Conservation (phyloP, 2,888 invertebrate species). For the Tachina fera region DNA sequence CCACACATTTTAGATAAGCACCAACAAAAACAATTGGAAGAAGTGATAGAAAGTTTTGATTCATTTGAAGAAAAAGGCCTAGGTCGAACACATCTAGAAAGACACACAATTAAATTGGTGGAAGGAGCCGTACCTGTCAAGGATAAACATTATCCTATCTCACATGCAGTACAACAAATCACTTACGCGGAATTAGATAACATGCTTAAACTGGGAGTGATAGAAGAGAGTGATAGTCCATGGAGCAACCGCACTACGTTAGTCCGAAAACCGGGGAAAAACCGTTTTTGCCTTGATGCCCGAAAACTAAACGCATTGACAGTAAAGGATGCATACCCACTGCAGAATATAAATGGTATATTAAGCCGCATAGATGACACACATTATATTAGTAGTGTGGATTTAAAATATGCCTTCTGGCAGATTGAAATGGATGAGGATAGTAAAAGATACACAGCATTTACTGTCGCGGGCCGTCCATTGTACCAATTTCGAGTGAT, state of each 20-base stretch:
- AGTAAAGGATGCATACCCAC: neutral
- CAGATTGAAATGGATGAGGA: too few species aligned
- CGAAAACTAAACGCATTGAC: neutral
- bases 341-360: neutral
- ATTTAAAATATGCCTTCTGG: too few species aligned
- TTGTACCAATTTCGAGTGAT: too few species aligned
- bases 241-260: neutral
- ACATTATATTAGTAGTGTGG: neutral
- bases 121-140: neutral
- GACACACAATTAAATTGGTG: neutral
- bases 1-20: too few species aligned
- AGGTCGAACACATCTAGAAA: neutral
- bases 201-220: neutral
- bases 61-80: neutral
- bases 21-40: too few species aligned
- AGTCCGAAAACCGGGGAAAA: neutral
- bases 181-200: neutral
- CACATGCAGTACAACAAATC: neutral
- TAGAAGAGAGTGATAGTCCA: neutral
- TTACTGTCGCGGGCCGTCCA: too few species aligned
- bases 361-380: neutral
- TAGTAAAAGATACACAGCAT: too few species aligned
- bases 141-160: neutral
- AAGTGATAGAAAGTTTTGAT: too few species aligned
- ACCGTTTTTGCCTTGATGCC: neutral